Evolutionary conservation across 2,797 vertebrate species (phyloP), one percentile per base, ranked within the genome.

Genomic region (Sciaenops ocellatus): DNA sequence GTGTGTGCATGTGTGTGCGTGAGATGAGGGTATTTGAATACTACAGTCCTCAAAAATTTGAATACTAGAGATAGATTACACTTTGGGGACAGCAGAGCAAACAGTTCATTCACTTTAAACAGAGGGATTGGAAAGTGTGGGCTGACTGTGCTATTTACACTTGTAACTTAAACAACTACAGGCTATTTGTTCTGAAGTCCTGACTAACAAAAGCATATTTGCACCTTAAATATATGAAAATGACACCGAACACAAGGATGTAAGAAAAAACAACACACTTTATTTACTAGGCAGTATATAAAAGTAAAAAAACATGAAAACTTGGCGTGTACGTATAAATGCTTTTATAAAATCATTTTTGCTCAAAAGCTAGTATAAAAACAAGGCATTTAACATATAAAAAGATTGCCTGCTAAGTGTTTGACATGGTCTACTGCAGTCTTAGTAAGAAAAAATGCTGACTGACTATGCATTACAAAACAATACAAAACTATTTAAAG

Each of bases 241-340:
- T 89, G 91, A 95, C 95, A 95, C 93, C 92, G 92, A 96, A 94
- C 93, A 95, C 78, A 78, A 50, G 59, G 11, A 38, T 83, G 69
- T 92, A 83, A 85, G 91, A 95, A 51, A 94, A 95, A 95, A 91
- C 74, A 86, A 90, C 95, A 98, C 96, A 96, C 97, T 99, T 98
- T 99, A 98, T 98, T 98, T 96, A 96, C 95, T 96, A 96, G 97
- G 97, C 97, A 98, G 97, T 97, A 96, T 94, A 92, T 75, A 95
- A 95, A 94, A 91, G 91, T 94, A 95, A 85, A 93, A 93, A 94
- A 95, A 90, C 78, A 52, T 91, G 79, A 92, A 94, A 94, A 94
- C 92, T 87, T 93, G 88, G 89, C 87, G 79, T 86, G 79, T 38
- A 38, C 8, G 34, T 90, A 92, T 85, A 92, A 94, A 93, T 86